Conservation (phyloP, 2,888 invertebrate species). For the Apeira syringaria region DNA sequence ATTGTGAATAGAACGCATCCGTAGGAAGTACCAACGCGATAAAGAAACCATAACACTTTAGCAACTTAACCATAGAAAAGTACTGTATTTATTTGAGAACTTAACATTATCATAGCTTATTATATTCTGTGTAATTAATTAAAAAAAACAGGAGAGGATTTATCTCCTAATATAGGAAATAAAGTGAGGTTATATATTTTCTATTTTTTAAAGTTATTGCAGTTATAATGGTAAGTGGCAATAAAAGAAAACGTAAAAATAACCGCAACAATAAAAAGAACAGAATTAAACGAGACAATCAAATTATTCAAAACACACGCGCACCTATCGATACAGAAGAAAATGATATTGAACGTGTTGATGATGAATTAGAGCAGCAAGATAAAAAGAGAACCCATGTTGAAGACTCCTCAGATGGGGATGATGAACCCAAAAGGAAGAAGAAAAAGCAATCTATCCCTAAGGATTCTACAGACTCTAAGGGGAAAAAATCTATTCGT, state of each 20-base stretch:
- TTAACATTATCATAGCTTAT: too few relatives aligned
- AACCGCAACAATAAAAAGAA: constrained; percentile 38
- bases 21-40: too few relatives aligned
- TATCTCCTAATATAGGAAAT: too few relatives aligned
- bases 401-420: constrained; percentile 53
- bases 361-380: constrained; percentile 27
- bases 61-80: too few relatives aligned
- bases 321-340: constrained; percentile 23
- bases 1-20: too few relatives aligned
- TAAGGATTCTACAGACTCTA: constrained; percentile 56
- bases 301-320: constrained; percentile 16
- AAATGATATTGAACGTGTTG: constrained; percentile 27
- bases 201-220: too few relatives aligned
- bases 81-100: too few relatives aligned
- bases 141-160: too few relatives aligned
- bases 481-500: constrained; percentile 84
- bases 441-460: constrained; percentile 54
- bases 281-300: constrained; percentile 4
- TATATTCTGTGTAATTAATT: too few relatives aligned
- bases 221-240: constrained; percentile 46
- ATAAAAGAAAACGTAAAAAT: constrained; percentile 48
- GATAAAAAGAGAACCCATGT: constrained; percentile 35
- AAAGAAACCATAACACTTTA: too few relatives aligned
- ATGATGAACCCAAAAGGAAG: constrained; percentile 55
- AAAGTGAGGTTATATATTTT: too few relatives aligned